These are phyloP conservation scores for Scytalopus superciliaris DNA, from an alignment of 2,113 vertebrate species.

Conservation along the genomic window DNA sequence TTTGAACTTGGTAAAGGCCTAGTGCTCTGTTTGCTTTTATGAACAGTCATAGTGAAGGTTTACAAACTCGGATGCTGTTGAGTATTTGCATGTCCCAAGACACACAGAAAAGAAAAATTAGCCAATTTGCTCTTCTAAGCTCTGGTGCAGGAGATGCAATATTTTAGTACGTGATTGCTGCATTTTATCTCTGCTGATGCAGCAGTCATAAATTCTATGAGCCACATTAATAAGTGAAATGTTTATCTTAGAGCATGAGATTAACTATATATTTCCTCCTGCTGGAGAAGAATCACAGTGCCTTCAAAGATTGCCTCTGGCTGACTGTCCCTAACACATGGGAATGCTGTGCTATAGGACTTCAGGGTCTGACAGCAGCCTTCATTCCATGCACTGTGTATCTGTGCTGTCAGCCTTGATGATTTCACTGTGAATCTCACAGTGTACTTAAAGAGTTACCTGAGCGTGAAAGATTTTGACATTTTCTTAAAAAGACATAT, in stretches of 20 bases:
- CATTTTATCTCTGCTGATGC: slow-evolving; percentile 5
- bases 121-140: background rate
- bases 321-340: background rate
- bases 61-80: background rate
- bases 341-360: background rate
- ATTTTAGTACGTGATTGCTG: background rate
- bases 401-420: background rate
- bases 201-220: background rate
- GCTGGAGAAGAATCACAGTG: background rate
- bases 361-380: background rate
- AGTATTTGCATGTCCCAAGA: background rate
- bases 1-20: background rate
- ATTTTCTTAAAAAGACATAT: background rate
- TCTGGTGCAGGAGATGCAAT: background rate
- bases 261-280: background rate
- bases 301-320: background rate
- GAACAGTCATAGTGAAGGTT: background rate
- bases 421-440: background rate
- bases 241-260: background rate
- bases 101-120: background rate
- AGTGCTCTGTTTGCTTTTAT: background rate
- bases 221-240: background rate
- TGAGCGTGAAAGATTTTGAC: background rate
- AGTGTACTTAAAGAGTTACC: background rate
- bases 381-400: background rate